Percentiles rank a stretch among this genome's conserved stretches.
Evolutionary conservation across 1,140 invertebrate genomes (phyloP).

Genomic region (Hermetia illucens): DNA sequence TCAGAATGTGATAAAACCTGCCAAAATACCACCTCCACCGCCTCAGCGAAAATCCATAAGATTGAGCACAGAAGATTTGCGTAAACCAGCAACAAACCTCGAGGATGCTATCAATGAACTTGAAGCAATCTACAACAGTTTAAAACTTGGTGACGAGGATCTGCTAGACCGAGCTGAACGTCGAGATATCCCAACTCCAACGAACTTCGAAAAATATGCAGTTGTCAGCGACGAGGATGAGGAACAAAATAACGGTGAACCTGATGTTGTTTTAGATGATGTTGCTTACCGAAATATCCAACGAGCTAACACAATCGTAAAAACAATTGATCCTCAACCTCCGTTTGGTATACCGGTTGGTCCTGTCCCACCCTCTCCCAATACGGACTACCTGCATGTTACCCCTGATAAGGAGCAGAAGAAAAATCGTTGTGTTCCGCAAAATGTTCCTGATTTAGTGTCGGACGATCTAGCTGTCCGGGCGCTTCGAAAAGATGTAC

Average conservation of each 20-base stretch:
- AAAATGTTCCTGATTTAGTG: constrained; percentile 60
- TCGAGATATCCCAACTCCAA: constrained; percentile 41
- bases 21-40: constrained; percentile 3
- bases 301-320: constrained; percentile 55
- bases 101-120: constrained; percentile 77
- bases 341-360: constrained; percentile 80
- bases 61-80: constrained; percentile 19
- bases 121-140: constrained; percentile 76
- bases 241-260: constrained; percentile 42
- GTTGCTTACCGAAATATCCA: constrained; percentile 66
- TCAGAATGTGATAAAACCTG: background rate
- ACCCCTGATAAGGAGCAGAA: constrained; percentile 34
- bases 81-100: constrained; percentile 52
- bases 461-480: constrained; percentile 77
- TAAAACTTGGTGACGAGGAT: constrained; percentile 68
- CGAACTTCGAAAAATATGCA: constrained; percentile 25
- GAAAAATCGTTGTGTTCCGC: constrained; percentile 28
- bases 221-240: constrained; percentile 31
- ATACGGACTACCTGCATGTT: constrained; percentile 71
- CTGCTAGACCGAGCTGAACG: constrained; percentile 61
- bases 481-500: constrained; percentile 62
- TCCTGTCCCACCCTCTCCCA: constrained; percentile 51
- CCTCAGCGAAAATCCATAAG: constrained; percentile 6
- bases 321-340: constrained; percentile 63
- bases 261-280: constrained; percentile 70